Conservation (phyloP, 1,140 invertebrate species). For the Drosophila ficusphila region DNA sequence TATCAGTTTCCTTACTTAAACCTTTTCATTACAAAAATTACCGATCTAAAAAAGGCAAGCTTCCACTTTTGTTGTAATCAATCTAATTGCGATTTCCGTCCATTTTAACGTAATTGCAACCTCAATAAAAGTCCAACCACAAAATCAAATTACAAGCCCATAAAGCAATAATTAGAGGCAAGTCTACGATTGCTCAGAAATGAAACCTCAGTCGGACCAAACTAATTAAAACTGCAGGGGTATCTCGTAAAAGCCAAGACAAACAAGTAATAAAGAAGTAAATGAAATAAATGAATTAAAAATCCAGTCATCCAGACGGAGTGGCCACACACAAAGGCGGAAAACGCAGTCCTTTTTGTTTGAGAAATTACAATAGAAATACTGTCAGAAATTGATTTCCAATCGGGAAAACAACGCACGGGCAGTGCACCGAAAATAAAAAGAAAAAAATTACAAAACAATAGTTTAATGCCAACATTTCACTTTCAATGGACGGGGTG, state of each 20-base stretch:
- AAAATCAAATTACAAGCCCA: slow-evolving; percentile 57
- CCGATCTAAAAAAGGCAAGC: neutral
- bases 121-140: slow-evolving; percentile 31
- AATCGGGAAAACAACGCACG: slow-evolving; percentile 42
- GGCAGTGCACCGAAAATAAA: slow-evolving; percentile 41
- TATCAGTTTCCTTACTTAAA: neutral
- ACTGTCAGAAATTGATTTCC: slow-evolving; percentile 72
- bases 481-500: slow-evolving; percentile 52
- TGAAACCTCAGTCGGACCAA: slow-evolving; percentile 24
- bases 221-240: slow-evolving; percentile 53
- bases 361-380: slow-evolving; percentile 66
- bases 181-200: slow-evolving; percentile 13
- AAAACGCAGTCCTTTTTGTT: neutral
- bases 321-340: slow-evolving; percentile 39
- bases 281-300: slow-evolving; percentile 16
- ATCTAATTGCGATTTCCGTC: slow-evolving; percentile 2
- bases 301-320: slow-evolving; percentile 38
- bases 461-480: slow-evolving; percentile 51
- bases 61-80: neutral
- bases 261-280: slow-evolving; percentile 20
- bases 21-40: neutral
- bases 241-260: slow-evolving; percentile 13
- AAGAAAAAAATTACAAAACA: slow-evolving; percentile 50
- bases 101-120: slow-evolving; percentile 6
- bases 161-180: slow-evolving; percentile 43